phyloP scores from a whole-genome alignment of 2,888 invertebrate species.

The Coenonympha glycerion region DNA sequence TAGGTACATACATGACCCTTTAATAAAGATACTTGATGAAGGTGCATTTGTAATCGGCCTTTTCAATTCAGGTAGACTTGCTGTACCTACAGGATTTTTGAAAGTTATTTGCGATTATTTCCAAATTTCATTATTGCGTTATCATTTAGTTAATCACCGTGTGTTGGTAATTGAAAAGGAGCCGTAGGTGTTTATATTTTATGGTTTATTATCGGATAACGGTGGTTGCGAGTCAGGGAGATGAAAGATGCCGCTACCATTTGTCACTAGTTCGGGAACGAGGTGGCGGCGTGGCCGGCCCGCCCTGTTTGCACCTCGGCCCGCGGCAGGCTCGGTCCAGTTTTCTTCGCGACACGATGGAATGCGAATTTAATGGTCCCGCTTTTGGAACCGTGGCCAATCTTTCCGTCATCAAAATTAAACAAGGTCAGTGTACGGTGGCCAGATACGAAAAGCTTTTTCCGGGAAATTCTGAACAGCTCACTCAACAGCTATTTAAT shows the following conservation, averaged over 20 bases:
- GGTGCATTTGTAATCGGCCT: conserved; percentile 27
- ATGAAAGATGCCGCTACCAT: conserved; percentile 73
- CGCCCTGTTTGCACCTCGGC: conserved; percentile 67
- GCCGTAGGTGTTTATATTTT: conserved; percentile 31
- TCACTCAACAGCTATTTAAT: no score
- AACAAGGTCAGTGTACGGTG: conserved; percentile 33
- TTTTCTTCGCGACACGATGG: conserved; percentile 46
- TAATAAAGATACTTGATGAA: conserved; percentile 18
- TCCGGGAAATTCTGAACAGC: neutral
- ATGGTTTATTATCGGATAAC: conserved; percentile 40
- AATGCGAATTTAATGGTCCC: conserved; percentile 65
- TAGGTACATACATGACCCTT: no score
- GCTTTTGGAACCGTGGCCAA: conserved; percentile 59
- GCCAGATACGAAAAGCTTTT: neutral
- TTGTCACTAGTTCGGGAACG: conserved; percentile 71
- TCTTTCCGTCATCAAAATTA: conserved; percentile 65
- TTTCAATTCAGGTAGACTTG: conserved; percentile 53
- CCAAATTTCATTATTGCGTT: conserved; percentile 68
- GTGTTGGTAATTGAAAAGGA: conserved; percentile 26
- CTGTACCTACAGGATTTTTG: conserved; percentile 49
- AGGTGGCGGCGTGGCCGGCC: conserved; percentile 63
- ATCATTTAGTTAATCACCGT: conserved; percentile 58
- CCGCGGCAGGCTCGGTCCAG: conserved; percentile 28
- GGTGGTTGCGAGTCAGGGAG: conserved; percentile 41
- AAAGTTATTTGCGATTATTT: conserved; percentile 71